phyloP scores from a whole-genome alignment of 2,797 vertebrate species.

The Buphagus erythrorhynchus region DNA sequence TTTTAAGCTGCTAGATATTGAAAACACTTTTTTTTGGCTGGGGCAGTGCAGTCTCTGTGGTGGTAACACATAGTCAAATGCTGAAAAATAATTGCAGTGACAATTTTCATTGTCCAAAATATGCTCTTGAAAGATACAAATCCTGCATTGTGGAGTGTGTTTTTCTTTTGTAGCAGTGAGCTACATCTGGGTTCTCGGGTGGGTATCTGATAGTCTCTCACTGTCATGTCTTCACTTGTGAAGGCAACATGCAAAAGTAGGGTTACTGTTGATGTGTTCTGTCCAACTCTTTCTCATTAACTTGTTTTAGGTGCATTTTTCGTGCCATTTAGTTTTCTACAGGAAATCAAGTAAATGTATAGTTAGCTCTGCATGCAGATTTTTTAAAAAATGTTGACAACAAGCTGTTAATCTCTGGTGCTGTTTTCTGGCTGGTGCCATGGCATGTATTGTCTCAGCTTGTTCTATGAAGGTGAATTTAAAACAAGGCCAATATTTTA shows the following conservation, averaged over 20 bases:
- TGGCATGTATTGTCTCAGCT: neutral
- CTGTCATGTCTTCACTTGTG: neutral
- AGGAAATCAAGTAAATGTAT: neutral
- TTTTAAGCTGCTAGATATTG: neutral
- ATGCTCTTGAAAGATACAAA: neutral
- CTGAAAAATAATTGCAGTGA: neutral
- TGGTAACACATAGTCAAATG: neutral
- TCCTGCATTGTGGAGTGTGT: neutral
- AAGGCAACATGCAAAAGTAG: neutral
- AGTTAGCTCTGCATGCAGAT: fast-evolving
- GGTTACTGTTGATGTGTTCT: neutral
- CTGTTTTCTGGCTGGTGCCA: neutral
- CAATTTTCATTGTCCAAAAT: neutral
- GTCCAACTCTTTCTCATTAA: neutral
- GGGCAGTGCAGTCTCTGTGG: neutral
- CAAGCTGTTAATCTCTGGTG: neutral
- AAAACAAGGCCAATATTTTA: neutral
- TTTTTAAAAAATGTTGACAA: neutral
- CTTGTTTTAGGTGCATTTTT: neutral
- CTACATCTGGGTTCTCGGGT: neutral
- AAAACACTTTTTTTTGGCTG: neutral
- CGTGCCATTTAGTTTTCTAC: neutral
- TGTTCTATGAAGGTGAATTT: neutral
- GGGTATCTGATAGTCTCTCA: neutral
- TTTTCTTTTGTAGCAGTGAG: neutral